These are phyloP conservation scores for Mesorhabditis spiculigera DNA, from an alignment of 2,888 invertebrate species.

Conservation along the genomic window DNA sequence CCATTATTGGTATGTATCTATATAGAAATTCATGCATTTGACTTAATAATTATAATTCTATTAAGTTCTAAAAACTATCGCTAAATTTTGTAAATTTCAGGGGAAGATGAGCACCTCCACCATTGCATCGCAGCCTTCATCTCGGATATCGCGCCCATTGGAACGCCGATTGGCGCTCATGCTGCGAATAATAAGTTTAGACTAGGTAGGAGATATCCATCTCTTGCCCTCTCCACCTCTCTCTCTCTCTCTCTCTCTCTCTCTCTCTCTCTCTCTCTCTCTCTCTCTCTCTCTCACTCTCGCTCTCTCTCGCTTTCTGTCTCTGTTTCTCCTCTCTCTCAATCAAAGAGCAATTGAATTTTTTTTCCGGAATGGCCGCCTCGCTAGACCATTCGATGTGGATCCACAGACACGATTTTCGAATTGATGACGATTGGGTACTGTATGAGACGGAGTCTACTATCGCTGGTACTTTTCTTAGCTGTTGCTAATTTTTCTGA, in stretches of 20 bases:
- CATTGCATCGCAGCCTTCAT: conserved; percentile 60
- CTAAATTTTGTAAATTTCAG: conserved; percentile 21
- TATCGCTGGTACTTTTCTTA: conserved; percentile 52
- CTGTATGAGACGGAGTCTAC: conserved; percentile 60
- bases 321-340: too few relatives aligned
- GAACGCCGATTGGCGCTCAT: conserved; percentile 53
- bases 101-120: conserved; percentile 56
- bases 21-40: too few relatives aligned
- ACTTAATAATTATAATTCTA: too few relatives aligned
- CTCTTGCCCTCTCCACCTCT: too few relatives aligned
- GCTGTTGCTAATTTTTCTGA: conserved; percentile 7
- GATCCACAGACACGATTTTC: conserved; percentile 59
- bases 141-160: conserved; percentile 57
- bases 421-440: conserved; percentile 60
- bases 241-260: conserved; percentile 7
- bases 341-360: too few relatives aligned
- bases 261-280: too few relatives aligned
- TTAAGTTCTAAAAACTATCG: conserved; percentile 1
- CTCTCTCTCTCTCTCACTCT: too few relatives aligned
- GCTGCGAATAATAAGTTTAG: conserved; percentile 29
- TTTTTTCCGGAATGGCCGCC: conserved; percentile 42
- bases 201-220: too few relatives aligned
- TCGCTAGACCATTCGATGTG: conserved; percentile 61
- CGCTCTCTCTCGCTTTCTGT: too few relatives aligned
- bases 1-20: conserved; percentile 49